These are phyloP conservation scores for Rhynchophorus ferrugineus DNA, from an alignment of 1,140 invertebrate species.

Conservation along the genomic window DNA sequence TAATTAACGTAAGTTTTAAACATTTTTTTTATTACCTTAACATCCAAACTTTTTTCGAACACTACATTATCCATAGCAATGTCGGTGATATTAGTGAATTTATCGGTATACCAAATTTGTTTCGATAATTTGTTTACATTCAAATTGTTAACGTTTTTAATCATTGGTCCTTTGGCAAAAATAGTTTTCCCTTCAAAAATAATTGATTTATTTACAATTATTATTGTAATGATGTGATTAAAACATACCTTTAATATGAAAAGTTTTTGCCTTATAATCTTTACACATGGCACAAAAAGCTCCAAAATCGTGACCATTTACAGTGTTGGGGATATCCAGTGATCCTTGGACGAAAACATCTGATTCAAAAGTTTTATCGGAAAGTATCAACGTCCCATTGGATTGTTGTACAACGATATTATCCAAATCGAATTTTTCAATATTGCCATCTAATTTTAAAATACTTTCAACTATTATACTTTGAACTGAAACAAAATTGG, in stretches of 20 bases:
- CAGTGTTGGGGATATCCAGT: slow-evolving; percentile 15
- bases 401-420: slow-evolving; percentile 24
- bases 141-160: slow-evolving; percentile 22
- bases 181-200: slow-evolving; percentile 27
- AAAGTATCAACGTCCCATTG: slow-evolving; percentile 10
- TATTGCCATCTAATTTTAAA: slow-evolving; percentile 26
- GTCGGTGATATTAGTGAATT: slow-evolving; percentile 17
- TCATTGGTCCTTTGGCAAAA: slow-evolving; percentile 29
- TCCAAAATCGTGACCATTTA: slow-evolving; percentile 27
- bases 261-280: slow-evolving; percentile 11
- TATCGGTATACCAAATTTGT: slow-evolving; percentile 33
- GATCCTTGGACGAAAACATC: slow-evolving; percentile 27
- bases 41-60: slow-evolving; percentile 27
- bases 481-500: slow-evolving; percentile 15
- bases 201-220: background rate
- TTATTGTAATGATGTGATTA: too few species aligned
- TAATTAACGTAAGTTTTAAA: too few species aligned
- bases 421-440: slow-evolving; percentile 34
- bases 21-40: too few species aligned
- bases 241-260: slow-evolving; percentile 26
- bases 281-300: slow-evolving; percentile 23
- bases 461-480: slow-evolving; percentile 2
- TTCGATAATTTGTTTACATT: slow-evolving; percentile 20
- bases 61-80: slow-evolving; percentile 25
- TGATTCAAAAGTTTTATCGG: slow-evolving; percentile 26